These are phyloP conservation scores for Ostrea denselamellosa DNA, from an alignment of 1,140 invertebrate genomes.

Conservation along the genomic window DNA sequence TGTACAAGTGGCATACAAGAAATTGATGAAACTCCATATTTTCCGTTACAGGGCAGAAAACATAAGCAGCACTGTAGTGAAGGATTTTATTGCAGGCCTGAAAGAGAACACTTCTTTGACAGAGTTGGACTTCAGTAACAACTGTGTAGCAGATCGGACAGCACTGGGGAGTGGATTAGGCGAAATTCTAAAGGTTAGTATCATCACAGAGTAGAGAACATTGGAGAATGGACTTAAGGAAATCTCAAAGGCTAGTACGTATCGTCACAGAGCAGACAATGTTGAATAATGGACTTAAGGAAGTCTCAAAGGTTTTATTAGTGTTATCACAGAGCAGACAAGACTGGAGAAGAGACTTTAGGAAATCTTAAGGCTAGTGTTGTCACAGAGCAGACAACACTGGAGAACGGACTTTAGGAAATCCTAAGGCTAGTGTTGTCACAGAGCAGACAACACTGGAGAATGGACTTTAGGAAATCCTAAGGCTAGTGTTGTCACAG, in stretches of 20 bases:
- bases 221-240: too few relatives aligned
- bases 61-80: conserved; percentile 65
- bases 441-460: neutral
- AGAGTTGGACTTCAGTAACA: conserved; percentile 68
- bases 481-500: too few relatives aligned
- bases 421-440: too few relatives aligned
- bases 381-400: neutral
- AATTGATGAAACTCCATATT: neutral
- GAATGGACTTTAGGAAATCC: too few relatives aligned
- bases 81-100: conserved; percentile 65
- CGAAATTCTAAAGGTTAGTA: conserved; percentile 63
- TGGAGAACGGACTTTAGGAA: too few relatives aligned
- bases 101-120: conserved; percentile 63
- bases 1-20: too few relatives aligned
- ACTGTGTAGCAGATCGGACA: conserved; percentile 63
- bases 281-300: neutral
- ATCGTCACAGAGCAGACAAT: neutral
- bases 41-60: conserved; percentile 64
- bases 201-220: neutral
- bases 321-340: too few relatives aligned
- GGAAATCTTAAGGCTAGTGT: conserved; percentile 62
- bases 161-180: conserved; percentile 59
- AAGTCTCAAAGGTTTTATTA: neutral
- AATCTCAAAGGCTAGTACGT: too few relatives aligned
- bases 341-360: too few relatives aligned